Percentiles rank a stretch among this genome's conserved stretches.
These are phyloP conservation scores for Tetrax tetrax DNA, from an alignment of 2,113 vertebrate species.

Conservation along the genomic window DNA sequence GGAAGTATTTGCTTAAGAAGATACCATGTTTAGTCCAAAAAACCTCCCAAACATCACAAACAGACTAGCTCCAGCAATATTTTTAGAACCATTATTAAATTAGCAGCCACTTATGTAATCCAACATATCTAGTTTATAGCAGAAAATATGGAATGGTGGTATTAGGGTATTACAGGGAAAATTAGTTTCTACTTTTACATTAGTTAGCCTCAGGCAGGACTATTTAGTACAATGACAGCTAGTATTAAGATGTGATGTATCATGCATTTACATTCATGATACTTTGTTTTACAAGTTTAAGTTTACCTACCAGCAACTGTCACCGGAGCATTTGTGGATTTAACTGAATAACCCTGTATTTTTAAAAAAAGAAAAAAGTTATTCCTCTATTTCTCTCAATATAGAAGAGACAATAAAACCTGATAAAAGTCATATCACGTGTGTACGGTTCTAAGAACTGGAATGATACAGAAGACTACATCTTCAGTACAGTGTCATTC, in stretches of 20 bases:
- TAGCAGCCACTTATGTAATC: background rate
- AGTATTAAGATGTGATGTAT: background rate
- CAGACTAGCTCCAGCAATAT: background rate
- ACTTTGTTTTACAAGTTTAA: background rate
- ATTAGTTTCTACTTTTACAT: background rate
- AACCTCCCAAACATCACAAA: background rate
- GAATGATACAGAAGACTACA: background rate
- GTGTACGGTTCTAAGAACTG: background rate
- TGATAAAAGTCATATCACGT: background rate
- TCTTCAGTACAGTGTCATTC: background rate
- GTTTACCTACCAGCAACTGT: conserved; percentile 66
- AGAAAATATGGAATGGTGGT: background rate
- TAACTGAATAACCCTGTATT: conserved; percentile 59
- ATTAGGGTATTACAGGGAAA: background rate
- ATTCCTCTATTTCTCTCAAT: background rate
- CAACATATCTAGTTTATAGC: background rate
- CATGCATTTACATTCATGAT: background rate
- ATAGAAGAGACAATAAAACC: background rate
- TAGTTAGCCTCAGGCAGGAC: background rate
- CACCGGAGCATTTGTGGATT: conserved; percentile 14
- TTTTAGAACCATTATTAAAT: background rate
- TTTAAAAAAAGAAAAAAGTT: background rate
- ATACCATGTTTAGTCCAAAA: background rate
- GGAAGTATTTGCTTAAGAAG: background rate
- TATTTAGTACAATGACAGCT: background rate